Base-by-base conservation (phyloP, 1,140 invertebrate genomes). In the Orius insidiosus region DNA sequence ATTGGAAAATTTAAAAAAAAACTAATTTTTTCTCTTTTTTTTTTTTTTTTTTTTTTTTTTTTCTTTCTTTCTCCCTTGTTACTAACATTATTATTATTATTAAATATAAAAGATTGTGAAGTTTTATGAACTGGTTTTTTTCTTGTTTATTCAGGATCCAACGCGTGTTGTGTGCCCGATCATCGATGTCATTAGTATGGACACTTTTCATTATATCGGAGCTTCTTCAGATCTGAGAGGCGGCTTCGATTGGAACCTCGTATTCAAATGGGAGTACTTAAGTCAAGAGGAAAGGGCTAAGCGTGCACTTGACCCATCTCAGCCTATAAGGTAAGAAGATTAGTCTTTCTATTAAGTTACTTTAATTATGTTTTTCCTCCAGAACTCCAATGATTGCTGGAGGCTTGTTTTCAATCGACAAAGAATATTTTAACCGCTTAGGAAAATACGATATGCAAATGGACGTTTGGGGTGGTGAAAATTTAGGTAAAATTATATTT, bases 181-280 rank as follows among this genome's bases (percentile, higher is more conserved):
- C 7, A 97, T 98, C 55, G 93, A 98, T 63, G 92, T 96, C 7
- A 96, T 98, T 52, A 90, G 87, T 63, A 95, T 96, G 80, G 89
- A 95, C 59, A 89, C 82, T n/a, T 96, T 97, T 60, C 84, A 93
- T 64, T 98, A 94, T 63, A 90, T 95, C 47, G 87, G 83, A 5
- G 88, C 85, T 9, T 90, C 84, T 19, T 80, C 88, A 5, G 83
- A 93, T 65, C 67, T 93, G 24, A 72, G 88, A 49, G 84, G 89
- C 43, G 90, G 90, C 10, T 98, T 98, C 64, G 92, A 97, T 66
- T 98, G 93, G 93, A 96, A 94, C 67, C 68, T 97, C 24, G 92
- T 93, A 37, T 80, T 80, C 57, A 87, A 94, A 67, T 95, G 89
- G 93, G 90, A 97, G 59, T 89, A 90, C 59, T 72, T 98, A 45